A percentile compares a stretch with the other conserved stretches of the same genome.
phyloP scores from a whole-genome alignment of 2,113 vertebrate species.

The Hypomesus transpacificus region DNA sequence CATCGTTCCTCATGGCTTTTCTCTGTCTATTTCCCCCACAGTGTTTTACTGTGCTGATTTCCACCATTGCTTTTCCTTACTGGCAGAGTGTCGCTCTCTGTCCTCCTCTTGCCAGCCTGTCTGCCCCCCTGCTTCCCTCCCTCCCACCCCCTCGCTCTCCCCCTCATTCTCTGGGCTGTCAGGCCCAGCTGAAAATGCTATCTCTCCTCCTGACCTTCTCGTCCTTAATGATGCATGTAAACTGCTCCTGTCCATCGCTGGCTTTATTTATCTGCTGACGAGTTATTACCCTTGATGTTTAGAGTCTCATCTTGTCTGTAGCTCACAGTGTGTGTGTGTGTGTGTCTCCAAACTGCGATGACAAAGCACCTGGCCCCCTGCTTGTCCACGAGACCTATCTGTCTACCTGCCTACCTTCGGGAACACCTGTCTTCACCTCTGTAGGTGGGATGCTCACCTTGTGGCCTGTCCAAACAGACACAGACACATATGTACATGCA shows the following conservation, averaged over 20 bases:
- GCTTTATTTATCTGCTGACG: slow-evolving; percentile 67
- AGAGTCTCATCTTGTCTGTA: slow-evolving; percentile 1
- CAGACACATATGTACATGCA: not conserved
- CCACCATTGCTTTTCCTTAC: not conserved
- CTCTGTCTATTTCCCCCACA: not conserved
- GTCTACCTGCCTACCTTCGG: slow-evolving; percentile 36
- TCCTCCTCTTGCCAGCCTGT: not conserved
- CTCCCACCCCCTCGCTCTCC: slow-evolving; percentile 13
- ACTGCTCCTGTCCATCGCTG: slow-evolving; percentile 56
- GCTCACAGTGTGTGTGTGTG: slow-evolving; percentile 20
- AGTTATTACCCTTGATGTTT: slow-evolving; percentile 60
- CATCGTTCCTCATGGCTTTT: not conserved
- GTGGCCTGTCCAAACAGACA: not conserved
- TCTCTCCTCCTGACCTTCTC: slow-evolving; percentile 65
- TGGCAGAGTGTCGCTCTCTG: not conserved
- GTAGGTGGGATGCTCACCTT: slow-evolving; percentile 20
- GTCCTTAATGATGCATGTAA: slow-evolving; percentile 69
- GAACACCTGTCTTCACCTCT: slow-evolving; percentile 16
- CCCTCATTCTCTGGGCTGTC: slow-evolving; percentile 43
- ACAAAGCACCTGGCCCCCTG: slow-evolving; percentile 47
- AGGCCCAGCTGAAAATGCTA: slow-evolving; percentile 37
- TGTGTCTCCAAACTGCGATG: slow-evolving; percentile 34
- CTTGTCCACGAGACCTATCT: slow-evolving; percentile 44
- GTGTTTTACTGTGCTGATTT: not conserved
- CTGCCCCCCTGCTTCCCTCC: slow-evolving; percentile 11